These are phyloP conservation scores for Cyprinodon tularosa DNA, from an alignment of 2,113 vertebrate species.

Conservation along the genomic window DNA sequence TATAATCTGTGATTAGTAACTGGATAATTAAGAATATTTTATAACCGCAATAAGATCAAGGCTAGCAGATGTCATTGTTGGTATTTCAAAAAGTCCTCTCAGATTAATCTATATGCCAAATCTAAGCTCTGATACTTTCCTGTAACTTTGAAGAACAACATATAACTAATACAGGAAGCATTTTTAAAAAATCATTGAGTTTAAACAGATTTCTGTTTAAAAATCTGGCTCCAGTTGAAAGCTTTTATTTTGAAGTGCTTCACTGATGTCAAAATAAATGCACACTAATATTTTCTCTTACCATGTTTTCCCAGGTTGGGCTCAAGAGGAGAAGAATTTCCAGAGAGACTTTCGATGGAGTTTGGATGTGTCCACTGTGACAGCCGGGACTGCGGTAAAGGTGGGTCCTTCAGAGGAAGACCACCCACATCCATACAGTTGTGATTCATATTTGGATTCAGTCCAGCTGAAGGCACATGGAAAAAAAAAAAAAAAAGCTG, in stretches of 20 bases:
- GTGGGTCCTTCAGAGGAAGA: constrained; percentile 93
- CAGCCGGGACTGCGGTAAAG: constrained; percentile 96
- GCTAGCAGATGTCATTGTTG: background rate
- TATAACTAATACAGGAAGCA: too few relatives aligned
- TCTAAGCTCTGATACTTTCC: background rate
- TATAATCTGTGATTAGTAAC: background rate
- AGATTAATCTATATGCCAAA: background rate
- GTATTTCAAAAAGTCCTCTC: background rate
- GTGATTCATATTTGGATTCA: constrained; percentile 96
- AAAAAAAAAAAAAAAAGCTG: background rate
- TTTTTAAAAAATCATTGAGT: too few relatives aligned
- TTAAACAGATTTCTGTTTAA: too few relatives aligned
- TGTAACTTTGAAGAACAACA: too few relatives aligned
- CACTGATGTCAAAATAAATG: background rate
- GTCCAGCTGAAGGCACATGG: constrained; percentile 83
- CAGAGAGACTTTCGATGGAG: constrained; percentile 91
- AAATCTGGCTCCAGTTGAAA: too few relatives aligned
- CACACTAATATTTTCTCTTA: constrained; percentile 58
- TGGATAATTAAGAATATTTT: too few relatives aligned
- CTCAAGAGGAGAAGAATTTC: constrained; percentile 91
- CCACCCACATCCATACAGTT: constrained; percentile 92
- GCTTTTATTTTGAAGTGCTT: background rate
- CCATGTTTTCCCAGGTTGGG: constrained; percentile 92
- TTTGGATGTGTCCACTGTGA: constrained; percentile 99
- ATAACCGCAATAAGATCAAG: background rate